Base-by-base conservation (phyloP, 2,113 vertebrate genomes). In the Sardina pilchardus region DNA sequence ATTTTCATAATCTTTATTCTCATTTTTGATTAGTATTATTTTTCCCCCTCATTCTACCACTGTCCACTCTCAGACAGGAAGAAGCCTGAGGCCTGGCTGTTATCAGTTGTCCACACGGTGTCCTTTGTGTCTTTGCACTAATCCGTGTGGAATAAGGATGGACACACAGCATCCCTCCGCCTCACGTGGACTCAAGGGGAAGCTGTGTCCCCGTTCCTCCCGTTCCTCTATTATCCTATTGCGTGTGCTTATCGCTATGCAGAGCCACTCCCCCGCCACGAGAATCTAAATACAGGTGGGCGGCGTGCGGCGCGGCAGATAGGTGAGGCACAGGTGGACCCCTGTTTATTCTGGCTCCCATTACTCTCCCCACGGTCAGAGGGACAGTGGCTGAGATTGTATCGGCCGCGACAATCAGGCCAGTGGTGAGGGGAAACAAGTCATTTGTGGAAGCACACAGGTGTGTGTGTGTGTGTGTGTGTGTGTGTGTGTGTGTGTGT, bases 241-340 rank as follows among this genome's bases (percentile, higher is more conserved):
- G 80, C 82, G 87, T 87, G 86, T 89, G 59, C 87, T 88, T 86
- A 91, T 92, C 86, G 91, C 88, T 86, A 90, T 91, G 86, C 88
- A 84, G 85, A 53, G 87, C 56, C 24, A 85, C 86, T 85, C 56
- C 26, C 80, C 42, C 86, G 86, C 88, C 86, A 84, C 82, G 67
- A 43, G 90, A 86, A 89, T 86, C 48, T 71, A 75, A 83, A 83
- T 48, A 71, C 82, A 81, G 85, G 85, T 84, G 81, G 48, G 82
- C 87, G 53, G 81, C 30, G 75, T 8, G 56, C 47, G 7, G 81
- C 39, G 84, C 39, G 42, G 63, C 84, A 83, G 87, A 91, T 83
- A 36, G 21, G 39, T 9, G 50, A 85, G 34, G 83, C 81, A 88
- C 88, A 84, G 85, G 82, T 83, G 75, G 87, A 83, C 82, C 86